Percentiles rank a stretch among this genome's conserved stretches.
Evolutionary conservation across 2,888 invertebrate species (phyloP).

Genomic region (Drosophila maculinotata): DNA sequence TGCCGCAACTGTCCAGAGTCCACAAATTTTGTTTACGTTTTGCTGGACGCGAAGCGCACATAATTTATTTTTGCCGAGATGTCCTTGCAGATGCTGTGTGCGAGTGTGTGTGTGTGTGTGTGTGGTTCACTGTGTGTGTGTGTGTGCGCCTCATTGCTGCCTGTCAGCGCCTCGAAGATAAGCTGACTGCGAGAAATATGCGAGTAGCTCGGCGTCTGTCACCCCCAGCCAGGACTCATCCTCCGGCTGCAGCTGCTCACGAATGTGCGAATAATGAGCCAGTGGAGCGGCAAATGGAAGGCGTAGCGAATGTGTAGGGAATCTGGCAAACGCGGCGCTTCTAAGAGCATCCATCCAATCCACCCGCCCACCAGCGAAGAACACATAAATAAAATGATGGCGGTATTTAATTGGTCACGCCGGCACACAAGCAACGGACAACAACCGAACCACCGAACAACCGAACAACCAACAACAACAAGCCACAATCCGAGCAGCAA

Average conservation of each 20-base stretch:
- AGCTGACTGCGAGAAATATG: conserved; percentile 79
- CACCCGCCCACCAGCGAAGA: conserved; percentile 24
- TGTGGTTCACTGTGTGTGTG: no score
- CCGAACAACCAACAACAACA: no score
- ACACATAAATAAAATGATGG: conserved; percentile 73
- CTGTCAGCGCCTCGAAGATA: conserved; percentile 77
- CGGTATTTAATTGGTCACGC: conserved; percentile 77
- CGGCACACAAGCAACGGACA: conserved; percentile 48
- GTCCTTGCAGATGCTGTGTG: conserved; percentile 58
- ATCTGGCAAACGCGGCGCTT: conserved; percentile 39
- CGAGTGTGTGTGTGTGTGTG: conserved; percentile 16
- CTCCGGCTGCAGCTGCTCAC: conserved; percentile 27
- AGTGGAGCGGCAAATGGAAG: conserved; percentile 46
- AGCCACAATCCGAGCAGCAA: background rate
- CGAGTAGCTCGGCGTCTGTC: conserved; percentile 43
- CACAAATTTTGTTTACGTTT: conserved; percentile 75
- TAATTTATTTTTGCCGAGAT: conserved; percentile 74
- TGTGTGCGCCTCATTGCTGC: conserved; percentile 60
- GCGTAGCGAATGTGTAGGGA: conserved; percentile 59
- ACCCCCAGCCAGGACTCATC: background rate
- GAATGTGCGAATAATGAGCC: conserved; percentile 79
- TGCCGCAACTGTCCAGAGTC: background rate
- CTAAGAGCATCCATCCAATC: background rate
- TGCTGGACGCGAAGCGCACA: conserved; percentile 68
- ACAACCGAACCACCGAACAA: background rate